phyloP scores from a whole-genome alignment of 2,113 vertebrate species.

The Lonchura striata region DNA sequence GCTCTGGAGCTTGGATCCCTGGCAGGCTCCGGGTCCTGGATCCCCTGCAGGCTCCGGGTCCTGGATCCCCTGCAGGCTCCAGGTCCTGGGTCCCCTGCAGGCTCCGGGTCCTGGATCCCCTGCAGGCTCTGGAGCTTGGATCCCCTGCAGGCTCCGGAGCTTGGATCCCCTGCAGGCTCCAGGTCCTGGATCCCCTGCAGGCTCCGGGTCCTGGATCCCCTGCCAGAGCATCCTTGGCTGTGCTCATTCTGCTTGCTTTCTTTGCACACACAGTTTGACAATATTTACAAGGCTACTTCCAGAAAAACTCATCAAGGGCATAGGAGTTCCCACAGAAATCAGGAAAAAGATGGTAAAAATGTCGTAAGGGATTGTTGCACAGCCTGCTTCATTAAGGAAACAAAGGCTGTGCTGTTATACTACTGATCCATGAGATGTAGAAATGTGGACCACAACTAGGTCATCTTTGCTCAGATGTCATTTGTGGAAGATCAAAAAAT shows the following conservation, averaged over 20 bases:
- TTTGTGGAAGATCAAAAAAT: neutral
- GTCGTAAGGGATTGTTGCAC: neutral
- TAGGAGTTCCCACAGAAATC: neutral
- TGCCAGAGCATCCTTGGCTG: neutral
- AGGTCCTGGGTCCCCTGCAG: neutral
- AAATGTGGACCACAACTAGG: neutral
- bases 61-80: neutral
- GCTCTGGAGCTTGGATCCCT: neutral
- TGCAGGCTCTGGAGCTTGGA: neutral
- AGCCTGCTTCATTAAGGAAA: neutral
- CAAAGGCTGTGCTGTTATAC: neutral
- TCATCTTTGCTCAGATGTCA: neutral
- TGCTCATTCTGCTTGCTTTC: neutral
- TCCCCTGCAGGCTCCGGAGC: neutral
- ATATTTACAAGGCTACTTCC: neutral
- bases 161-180: neutral
- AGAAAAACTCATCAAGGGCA: neutral
- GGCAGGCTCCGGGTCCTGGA: neutral
- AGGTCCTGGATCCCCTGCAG: neutral
- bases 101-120: neutral
- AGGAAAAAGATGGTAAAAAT: neutral
- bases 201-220: neutral
- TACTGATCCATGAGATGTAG: neutral
- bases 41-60: neutral
- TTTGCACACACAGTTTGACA: neutral